A percentile compares a stretch with the other conserved stretches of the same genome.
These are phyloP conservation scores for Molossus alvarezi DNA, from an alignment of 2,797 vertebrate species.

Conservation along the genomic window DNA sequence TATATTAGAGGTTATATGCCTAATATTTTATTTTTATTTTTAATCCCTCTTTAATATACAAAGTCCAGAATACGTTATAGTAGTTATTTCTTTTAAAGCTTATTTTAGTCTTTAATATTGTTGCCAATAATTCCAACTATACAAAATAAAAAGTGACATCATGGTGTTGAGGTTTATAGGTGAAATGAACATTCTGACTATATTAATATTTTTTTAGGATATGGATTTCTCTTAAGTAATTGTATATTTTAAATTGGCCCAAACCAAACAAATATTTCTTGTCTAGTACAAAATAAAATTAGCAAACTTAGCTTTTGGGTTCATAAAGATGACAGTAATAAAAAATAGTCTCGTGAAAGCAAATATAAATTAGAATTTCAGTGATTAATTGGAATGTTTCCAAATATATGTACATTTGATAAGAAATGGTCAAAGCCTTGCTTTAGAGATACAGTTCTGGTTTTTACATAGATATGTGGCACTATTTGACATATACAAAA, in stretches of 20 bases:
- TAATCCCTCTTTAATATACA: slow-evolving; percentile 3
- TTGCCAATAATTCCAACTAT: neutral
- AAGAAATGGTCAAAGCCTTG: neutral
- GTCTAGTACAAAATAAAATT: slow-evolving; percentile 2
- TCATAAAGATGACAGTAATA: slow-evolving; percentile 7
- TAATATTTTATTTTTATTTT: slow-evolving; percentile 25
- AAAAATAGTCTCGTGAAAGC: neutral
- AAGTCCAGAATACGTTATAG: neutral
- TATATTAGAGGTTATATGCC: neutral
- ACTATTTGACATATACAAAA: neutral
- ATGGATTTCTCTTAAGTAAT: neutral
- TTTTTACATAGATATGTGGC: neutral
- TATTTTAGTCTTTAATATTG: slow-evolving; percentile 29
- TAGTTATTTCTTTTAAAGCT: neutral
- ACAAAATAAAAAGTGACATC: slow-evolving; percentile 8
- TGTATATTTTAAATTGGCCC: neutral
- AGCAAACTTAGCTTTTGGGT: neutral
- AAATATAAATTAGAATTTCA: slow-evolving; percentile 28
- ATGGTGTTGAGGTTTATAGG: neutral
- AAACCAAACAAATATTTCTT: slow-evolving; percentile 5
- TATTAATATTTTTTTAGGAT: neutral
- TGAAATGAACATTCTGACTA: neutral
- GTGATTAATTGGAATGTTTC: neutral
- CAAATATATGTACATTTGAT: slow-evolving; percentile 37
- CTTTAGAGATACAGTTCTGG: neutral